Evolutionary conservation across 2,113 vertebrate genomes (phyloP).

Genomic region (Corythornis madagascariensis): DNA sequence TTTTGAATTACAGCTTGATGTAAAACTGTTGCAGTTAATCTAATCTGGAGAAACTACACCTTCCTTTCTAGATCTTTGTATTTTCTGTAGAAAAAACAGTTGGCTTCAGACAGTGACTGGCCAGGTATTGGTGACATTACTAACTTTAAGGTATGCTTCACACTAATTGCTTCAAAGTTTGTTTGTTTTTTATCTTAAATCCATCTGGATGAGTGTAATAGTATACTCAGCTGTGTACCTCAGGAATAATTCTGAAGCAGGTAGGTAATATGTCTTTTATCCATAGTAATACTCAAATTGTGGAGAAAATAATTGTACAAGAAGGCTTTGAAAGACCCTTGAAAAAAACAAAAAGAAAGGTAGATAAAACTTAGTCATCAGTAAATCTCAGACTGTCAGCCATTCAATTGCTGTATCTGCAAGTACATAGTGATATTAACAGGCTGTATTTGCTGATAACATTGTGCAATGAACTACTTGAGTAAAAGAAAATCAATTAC

Average conservation of each 20-base stretch:
- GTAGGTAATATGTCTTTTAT: neutral
- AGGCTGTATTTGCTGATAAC: neutral
- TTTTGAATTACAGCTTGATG: neutral
- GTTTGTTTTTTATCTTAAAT: neutral
- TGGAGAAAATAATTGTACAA: neutral
- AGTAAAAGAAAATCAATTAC: neutral
- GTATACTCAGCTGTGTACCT: neutral
- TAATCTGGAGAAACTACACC: neutral
- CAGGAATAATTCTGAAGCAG: neutral
- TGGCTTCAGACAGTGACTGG: neutral
- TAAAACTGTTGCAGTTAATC: neutral
- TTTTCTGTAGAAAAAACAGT: neutral
- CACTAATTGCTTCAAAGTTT: neutral
- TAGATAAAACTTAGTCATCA: neutral
- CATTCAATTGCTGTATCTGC: neutral
- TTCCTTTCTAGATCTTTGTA: neutral
- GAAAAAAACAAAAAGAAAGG: neutral
- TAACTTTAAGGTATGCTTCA: neutral
- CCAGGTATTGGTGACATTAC: neutral
- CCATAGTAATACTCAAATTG: neutral
- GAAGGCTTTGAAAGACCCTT: neutral
- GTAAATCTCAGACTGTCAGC: neutral
- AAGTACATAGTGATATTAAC: fast-evolving
- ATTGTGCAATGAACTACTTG: neutral
- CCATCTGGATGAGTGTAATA: neutral